Evolutionary conservation across 2,797 vertebrate genomes (phyloP).

Genomic region (Schizopygopsis malacanthus): DNA sequence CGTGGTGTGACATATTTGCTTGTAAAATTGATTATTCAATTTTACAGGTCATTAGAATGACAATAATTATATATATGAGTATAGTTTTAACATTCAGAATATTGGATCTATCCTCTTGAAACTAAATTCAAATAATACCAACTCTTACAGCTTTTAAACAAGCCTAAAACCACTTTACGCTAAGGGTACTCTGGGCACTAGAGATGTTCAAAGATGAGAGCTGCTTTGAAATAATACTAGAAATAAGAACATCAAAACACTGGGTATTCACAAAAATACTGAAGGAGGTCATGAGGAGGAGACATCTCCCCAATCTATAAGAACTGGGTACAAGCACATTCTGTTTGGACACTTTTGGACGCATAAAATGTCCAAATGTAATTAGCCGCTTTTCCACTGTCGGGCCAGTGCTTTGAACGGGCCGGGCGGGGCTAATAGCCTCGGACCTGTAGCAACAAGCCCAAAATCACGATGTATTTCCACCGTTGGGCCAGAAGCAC

Average conservation of each 20-base stretch:
- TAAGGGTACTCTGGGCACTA: background rate
- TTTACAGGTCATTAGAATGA: background rate
- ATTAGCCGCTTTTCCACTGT: too few relatives aligned
- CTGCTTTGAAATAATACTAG: background rate
- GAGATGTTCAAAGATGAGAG: background rate
- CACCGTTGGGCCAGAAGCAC: too few relatives aligned
- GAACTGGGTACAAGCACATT: background rate
- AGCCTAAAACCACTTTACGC: background rate
- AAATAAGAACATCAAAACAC: background rate
- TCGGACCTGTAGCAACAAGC: too few relatives aligned
- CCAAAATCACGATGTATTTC: too few relatives aligned
- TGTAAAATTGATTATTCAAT: background rate
- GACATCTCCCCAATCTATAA: background rate
- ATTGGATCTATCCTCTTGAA: background rate
- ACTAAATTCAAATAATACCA: slow-evolving; percentile 27
- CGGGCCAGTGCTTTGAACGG: too few relatives aligned
- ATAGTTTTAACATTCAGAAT: background rate
- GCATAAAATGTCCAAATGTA: background rate
- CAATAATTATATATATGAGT: background rate
- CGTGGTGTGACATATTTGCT: background rate
- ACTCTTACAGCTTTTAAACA: slow-evolving; percentile 25
- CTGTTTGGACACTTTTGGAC: background rate
- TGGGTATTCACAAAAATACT: background rate
- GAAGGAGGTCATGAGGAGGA: background rate
- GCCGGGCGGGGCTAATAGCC: too few relatives aligned